These are phyloP conservation scores for Stomorhina lunata DNA, from an alignment of 2,888 invertebrate species.

Conservation along the genomic window DNA sequence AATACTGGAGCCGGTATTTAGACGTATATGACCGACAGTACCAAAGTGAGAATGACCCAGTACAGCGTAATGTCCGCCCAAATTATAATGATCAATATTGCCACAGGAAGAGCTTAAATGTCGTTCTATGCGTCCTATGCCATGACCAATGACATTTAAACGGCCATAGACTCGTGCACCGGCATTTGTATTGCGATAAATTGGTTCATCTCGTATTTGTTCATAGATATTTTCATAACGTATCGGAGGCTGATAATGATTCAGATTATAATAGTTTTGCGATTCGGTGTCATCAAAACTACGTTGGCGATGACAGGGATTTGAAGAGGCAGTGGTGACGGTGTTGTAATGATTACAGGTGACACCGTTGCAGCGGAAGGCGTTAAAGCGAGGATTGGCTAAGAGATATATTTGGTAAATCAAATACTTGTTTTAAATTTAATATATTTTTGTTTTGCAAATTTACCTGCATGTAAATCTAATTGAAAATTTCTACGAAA, in stretches of 20 bases:
- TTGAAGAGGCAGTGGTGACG: constrained; percentile 7
- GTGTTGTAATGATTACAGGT: constrained; percentile 63
- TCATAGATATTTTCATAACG: constrained; percentile 82
- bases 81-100: constrained; percentile 81
- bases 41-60: constrained; percentile 80
- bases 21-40: constrained; percentile 79
- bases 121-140: constrained; percentile 82
- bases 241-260: constrained; percentile 73
- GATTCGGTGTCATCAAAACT: constrained; percentile 80
- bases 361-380: constrained; percentile 70
- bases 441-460: background rate
- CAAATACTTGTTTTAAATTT: background rate
- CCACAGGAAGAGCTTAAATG: constrained; percentile 85
- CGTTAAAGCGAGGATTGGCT: constrained; percentile 72
- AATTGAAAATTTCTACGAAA: constrained; percentile 79
- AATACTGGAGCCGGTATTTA: constrained; percentile 73
- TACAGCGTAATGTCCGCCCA: constrained; percentile 80
- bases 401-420: background rate
- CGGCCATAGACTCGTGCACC: constrained; percentile 80
- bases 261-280: constrained; percentile 78
- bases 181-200: constrained; percentile 75
- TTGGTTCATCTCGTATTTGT: constrained; percentile 81
- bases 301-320: constrained; percentile 75
- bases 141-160: constrained; percentile 82
- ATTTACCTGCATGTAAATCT: constrained; percentile 76